phyloP scores from a whole-genome alignment of 2,797 vertebrate species.

The Limosa lapponica region DNA sequence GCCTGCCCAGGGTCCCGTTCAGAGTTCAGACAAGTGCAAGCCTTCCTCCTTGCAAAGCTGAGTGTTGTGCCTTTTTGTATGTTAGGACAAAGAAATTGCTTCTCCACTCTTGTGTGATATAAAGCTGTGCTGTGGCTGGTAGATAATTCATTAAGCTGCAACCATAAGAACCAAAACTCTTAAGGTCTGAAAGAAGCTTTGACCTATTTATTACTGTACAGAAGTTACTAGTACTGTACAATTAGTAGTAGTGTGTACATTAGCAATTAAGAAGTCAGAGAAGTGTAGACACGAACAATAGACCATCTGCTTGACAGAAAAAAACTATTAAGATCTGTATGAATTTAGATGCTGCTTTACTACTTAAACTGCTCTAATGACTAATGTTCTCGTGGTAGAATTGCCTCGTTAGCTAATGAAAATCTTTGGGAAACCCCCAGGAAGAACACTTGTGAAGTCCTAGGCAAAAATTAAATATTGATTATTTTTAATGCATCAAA shows the following conservation, averaged over 20 bases:
- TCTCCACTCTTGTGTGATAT: not conserved
- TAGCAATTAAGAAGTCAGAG: slow-evolving; percentile 74
- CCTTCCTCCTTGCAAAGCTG: not conserved
- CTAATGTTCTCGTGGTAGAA: slow-evolving; percentile 38
- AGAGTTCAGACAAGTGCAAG: not conserved
- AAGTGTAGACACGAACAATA: slow-evolving; percentile 63
- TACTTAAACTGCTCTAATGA: slow-evolving; percentile 56
- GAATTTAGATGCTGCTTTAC: slow-evolving; percentile 47
- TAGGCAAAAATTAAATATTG: slow-evolving; percentile 62
- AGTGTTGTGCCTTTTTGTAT: not conserved
- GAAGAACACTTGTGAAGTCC: slow-evolving; percentile 33
- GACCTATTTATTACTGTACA: slow-evolving; percentile 49
- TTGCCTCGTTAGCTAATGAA: slow-evolving; percentile 56
- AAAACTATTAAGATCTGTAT: slow-evolving; percentile 58
- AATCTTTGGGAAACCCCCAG: slow-evolving; percentile 67
- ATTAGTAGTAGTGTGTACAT: slow-evolving; percentile 62
- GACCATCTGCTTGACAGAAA: slow-evolving; percentile 74
- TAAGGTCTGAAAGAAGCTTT: slow-evolving; percentile 21
- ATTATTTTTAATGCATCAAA: slow-evolving; percentile 57
- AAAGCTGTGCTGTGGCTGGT: not conserved
- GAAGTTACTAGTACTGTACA: slow-evolving; percentile 64
- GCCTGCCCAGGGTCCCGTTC: accelerated
- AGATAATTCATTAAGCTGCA: not conserved
- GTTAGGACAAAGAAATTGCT: not conserved
- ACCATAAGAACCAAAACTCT: not conserved